Base-by-base conservation (phyloP, 2,888 invertebrate species). In the Drosophila monieri region DNA sequence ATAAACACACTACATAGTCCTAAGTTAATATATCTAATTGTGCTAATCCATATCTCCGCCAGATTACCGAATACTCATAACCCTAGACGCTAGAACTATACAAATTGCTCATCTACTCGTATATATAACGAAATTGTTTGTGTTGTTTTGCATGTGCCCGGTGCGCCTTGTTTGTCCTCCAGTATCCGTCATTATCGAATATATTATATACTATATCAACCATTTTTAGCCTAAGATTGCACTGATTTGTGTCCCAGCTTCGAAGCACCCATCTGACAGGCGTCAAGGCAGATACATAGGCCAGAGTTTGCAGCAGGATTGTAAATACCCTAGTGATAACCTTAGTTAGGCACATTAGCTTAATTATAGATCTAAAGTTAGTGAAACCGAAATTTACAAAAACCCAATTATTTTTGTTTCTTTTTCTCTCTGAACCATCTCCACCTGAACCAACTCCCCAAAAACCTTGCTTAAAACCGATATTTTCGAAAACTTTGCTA, bases 91-190 rank as follows among this genome's bases (percentile, higher is more conserved):
- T 51, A 51, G 57, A 66, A 54, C 53, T 51, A 74, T 51, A 30
- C 39, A 57, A 32, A 47, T 60, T 61, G 47, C 64, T 72, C 54
- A 64, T 54, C 71, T 62, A 54, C 47, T 71, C 51, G 55, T 65
- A 70, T 75, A 48, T 68, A 47, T 80, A 72, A 68, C 67, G 62
- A 72, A 80, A 77, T 76, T 83, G 80, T 85, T 87, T 88, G 87
- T 85, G 85, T 88, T 85, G 88, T 85, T 85, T 87, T 85, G 85
- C 85, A 85, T 85, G 85, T 88, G 85, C 85, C 81, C 85, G 62
- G 84, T 77, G 84, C 76, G 78, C 74, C 47, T 61, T 51, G 43
- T 69, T 49, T 54, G 51, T 69, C 54, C 64, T 44, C 32, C 18
- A 39, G 41, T 15, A 39, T 25, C 35, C 56, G 18, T 10, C 39